Percentiles rank a stretch among this genome's conserved stretches.
phyloP scores from a whole-genome alignment of 2,888 invertebrate genomes.

The Trichopoda pennipes region DNA sequence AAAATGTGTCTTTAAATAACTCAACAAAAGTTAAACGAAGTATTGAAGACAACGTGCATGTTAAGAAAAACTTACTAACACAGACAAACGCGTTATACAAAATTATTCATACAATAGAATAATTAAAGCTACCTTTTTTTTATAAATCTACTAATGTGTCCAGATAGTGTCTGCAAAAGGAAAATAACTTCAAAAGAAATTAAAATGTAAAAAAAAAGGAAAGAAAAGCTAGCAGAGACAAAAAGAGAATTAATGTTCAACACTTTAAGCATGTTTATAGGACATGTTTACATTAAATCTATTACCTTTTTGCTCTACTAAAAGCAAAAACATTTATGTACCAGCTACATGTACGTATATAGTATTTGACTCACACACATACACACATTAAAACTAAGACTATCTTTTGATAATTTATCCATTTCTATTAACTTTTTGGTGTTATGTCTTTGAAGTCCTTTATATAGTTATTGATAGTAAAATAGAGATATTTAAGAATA shows the following conservation, averaged over 20 bases:
- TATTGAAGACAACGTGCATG: too few relatives aligned
- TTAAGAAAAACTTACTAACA: too few relatives aligned
- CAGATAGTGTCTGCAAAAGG: neutral
- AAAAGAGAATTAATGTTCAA: conserved; percentile 42
- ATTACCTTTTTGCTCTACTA: conserved; percentile 37
- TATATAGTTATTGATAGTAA: conserved; percentile 9
- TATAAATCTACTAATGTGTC: neutral
- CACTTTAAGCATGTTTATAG: conserved; percentile 54
- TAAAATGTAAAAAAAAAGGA: conserved; percentile 6
- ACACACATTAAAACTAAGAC: conserved; percentile 13
- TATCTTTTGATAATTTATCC: conserved; percentile 18
- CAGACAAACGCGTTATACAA: too few relatives aligned
- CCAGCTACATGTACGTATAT: neutral
- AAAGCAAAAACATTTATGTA: conserved; percentile 12
- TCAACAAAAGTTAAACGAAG: too few relatives aligned
- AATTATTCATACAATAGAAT: too few relatives aligned
- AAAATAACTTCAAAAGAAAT: conserved; percentile 17
- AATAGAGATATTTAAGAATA: neutral
- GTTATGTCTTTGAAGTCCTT: conserved; percentile 31
- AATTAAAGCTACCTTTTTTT: too few relatives aligned
- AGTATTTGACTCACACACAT: neutral
- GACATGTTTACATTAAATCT: conserved; percentile 63
- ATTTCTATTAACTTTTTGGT: conserved; percentile 52
- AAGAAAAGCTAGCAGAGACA: conserved; percentile 4
- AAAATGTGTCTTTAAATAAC: too few relatives aligned